Base-by-base conservation (phyloP, 2,888 invertebrate species). In the Mesoligia furuncula region DNA sequence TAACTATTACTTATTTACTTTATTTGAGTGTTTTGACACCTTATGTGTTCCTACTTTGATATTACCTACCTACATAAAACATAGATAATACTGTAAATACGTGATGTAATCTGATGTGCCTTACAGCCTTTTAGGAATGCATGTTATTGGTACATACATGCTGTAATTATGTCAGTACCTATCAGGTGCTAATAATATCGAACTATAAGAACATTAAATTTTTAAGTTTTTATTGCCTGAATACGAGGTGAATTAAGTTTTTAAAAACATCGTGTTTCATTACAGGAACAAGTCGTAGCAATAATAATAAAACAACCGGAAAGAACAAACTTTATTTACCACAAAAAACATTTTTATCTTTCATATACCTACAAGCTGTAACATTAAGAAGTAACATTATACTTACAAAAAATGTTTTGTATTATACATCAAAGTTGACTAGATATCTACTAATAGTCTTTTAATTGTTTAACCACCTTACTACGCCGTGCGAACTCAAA, bases 381-480 rank as follows among this genome's bases (percentile, higher is more conserved):
- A 75, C 59, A 76, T 66, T 54, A 76, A 59, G 6, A 64, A 62
- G n/a, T 13, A 54, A 83, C 48, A 79, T 54, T 11, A 65, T 27
- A 72, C 13, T 59, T 36, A 67, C 45, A 77, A 80, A 85, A 81
- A 79, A 81, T 54, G 39, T 57, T 68, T 80, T 61, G 64, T 72
- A 74, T 61, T 84, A 69, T 57, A 81, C 79, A 83, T 87, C 69
- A 87, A 85, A 86, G 78, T 79, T 86, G 88, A 89, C 86, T 80
- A 86, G 79, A 82, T 87, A 71, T 81, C 54, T 73, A 48, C 62
- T 81, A 75, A 80, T 85, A 79, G 78, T 48, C 15, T 80, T 88
- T 80, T 88, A 85, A 89, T 88, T 86, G 77, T 72, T 70, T 73
- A 82, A 69, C 31, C 45, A 73, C 68, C 67, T 68, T 65, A 84